Base-by-base conservation (phyloP, 2,888 invertebrate genomes). In the Dysmachus trigonus region DNA sequence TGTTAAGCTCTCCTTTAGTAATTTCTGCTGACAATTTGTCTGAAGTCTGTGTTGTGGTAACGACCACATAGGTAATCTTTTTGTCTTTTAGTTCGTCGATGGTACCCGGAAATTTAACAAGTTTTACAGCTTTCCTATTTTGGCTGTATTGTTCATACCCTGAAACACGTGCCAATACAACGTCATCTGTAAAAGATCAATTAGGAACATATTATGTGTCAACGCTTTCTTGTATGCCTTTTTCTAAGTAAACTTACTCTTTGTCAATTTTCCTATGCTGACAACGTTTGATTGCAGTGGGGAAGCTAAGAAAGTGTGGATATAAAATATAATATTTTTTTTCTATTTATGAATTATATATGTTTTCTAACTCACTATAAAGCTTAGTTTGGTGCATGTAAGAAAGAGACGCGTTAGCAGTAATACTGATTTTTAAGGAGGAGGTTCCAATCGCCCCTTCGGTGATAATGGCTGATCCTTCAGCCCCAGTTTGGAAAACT, bases 401-500 rank as follows among this genome's bases (percentile, higher is more conserved):
- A 1, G n/a, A n/a, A n/a, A n/a, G 15, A 1, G 15, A 1, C 10
- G 8, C 1, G 8, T 5, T 7, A 0, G 38, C 38, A 0, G 2
- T 15, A 15, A 41, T 15, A 1, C 3, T 15, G n/a, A 62, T 10
- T 2, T 62, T 27, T 3, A 62, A 0, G 10, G 0, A 1, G 6
- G 0, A 0, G 10, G 62, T 13, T 62, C 62, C 62, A 8, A 62
- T 62, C 10, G 27, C 22, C 4, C 62, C 62, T 2, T 22, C 27
- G 0, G 8, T 8, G 62, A 62, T 10, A 0, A 0, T 0, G 3
- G 27, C 62, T 0, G 62, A 10, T 8, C 62, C 62, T 0, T 3
- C 10, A 18, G n/a, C 4, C 18, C 8, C 6, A 6, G 2, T 22
- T 7, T 27, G 22, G 62, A 0, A 10, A 0, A 7, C 18, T 22